phyloP scores from a whole-genome alignment of 2,797 vertebrate species.

The Erethizon dorsatum region DNA sequence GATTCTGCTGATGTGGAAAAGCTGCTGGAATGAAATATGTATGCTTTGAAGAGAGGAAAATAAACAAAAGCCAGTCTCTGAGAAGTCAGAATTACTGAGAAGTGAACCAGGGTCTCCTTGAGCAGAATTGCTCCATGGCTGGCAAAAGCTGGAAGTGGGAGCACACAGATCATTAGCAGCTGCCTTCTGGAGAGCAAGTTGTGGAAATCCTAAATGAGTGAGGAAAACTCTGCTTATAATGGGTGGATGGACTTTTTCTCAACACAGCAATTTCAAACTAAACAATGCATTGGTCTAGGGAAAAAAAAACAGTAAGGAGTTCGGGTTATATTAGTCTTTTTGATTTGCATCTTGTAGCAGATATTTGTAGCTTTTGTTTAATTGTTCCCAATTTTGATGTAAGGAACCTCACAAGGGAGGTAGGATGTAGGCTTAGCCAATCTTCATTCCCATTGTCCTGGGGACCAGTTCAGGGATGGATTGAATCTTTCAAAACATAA shows the following conservation, averaged over 20 bases:
- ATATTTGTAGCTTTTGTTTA: neutral
- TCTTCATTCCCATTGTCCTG: neutral
- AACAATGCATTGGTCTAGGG: neutral
- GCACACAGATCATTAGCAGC: neutral
- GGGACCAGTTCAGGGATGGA: neutral
- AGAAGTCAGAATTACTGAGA: slow-evolving; percentile 13
- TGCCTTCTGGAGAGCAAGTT: neutral
- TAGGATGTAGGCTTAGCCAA: neutral
- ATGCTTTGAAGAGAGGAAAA: slow-evolving; percentile 30
- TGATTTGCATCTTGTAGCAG: neutral
- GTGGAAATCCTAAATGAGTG: neutral
- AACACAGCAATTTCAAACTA: slow-evolving; percentile 2
- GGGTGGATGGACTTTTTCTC: neutral
- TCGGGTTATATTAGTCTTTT: neutral
- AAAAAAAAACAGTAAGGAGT: neutral
- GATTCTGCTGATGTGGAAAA: slow-evolving; percentile 81
- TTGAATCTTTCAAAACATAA: neutral
- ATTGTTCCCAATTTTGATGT: neutral
- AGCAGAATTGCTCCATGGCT: neutral
- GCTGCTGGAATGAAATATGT: slow-evolving; percentile 53
- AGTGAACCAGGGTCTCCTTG: neutral
- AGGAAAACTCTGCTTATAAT: neutral
- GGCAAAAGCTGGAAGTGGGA: neutral
- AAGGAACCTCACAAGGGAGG: neutral
- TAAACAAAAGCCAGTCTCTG: neutral